Conservation (phyloP, 2,888 invertebrate species). For the Troides oblongomaculatus region DNA sequence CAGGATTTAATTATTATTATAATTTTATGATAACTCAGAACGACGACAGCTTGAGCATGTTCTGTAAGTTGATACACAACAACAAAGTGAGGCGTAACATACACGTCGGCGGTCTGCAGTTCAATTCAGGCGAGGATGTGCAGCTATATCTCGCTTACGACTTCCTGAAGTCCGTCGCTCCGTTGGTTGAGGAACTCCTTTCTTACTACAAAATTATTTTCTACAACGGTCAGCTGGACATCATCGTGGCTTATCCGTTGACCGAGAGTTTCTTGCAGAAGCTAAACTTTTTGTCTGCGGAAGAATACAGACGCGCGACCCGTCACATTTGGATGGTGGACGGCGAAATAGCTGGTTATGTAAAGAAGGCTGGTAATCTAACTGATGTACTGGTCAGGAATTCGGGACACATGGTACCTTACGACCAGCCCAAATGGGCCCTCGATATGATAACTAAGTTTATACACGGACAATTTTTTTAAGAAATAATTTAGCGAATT, state of each 20-base stretch:
- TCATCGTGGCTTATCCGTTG: conserved; percentile 81
- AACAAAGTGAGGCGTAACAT: conserved; percentile 72
- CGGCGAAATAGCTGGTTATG: conserved; percentile 85
- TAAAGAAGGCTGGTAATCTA: conserved; percentile 84
- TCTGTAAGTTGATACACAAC: conserved; percentile 54
- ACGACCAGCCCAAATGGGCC: conserved; percentile 80
- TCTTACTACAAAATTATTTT: conserved; percentile 78
- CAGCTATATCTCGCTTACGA: conserved; percentile 76
- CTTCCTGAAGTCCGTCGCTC: conserved; percentile 79
- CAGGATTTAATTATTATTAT: conserved; percentile 88
- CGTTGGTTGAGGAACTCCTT: conserved; percentile 63
- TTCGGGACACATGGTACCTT: conserved; percentile 87
- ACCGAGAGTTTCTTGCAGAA: conserved; percentile 83
- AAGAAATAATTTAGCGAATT: not conserved
- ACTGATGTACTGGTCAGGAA: conserved; percentile 86
- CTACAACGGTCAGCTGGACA: conserved; percentile 85
- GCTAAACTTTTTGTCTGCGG: conserved; percentile 82
- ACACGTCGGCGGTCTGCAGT: conserved; percentile 82
- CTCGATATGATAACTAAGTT: conserved; percentile 79
- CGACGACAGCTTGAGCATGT: conserved; percentile 64
- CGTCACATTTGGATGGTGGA: conserved; percentile 84
- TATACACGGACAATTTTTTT: conserved; percentile 52
- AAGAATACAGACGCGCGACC: conserved; percentile 81
- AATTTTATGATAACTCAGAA: conserved; percentile 81
- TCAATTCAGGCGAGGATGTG: conserved; percentile 69